Conservation (phyloP, 1,140 invertebrate genomes). For the Drosophila tropicalis region DNA sequence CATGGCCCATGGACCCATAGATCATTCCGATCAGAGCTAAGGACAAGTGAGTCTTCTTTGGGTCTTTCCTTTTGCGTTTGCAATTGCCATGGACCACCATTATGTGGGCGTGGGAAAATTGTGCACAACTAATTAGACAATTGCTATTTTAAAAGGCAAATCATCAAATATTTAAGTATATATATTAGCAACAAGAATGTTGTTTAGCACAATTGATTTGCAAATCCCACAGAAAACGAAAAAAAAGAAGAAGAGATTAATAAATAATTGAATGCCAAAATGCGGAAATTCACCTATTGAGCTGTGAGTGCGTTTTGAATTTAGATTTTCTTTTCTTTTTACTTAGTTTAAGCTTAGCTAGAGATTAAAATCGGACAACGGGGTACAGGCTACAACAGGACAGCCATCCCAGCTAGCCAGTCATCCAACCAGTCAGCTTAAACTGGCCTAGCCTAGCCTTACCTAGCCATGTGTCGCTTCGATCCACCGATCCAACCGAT, state of each 20-base stretch:
- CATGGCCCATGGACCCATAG: conserved; percentile 60
- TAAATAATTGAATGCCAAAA: conserved; percentile 55
- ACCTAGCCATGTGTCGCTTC: conserved; percentile 13
- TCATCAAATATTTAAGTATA: too few species aligned
- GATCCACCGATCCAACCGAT: not conserved
- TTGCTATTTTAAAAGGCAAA: conserved; percentile 18
- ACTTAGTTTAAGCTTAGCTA: conserved; percentile 19
- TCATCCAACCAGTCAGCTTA: conserved; percentile 23
- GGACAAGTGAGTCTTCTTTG: conserved; percentile 54
- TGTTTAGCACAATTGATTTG: too few species aligned
- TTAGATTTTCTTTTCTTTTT: conserved; percentile 21
- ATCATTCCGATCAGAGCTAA: conserved; percentile 54
- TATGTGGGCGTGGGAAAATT: conserved; percentile 75
- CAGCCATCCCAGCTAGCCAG: conserved; percentile 1
- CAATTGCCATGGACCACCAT: not conserved
- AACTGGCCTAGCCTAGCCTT: not conserved
- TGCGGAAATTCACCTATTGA: not conserved
- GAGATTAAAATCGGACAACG: conserved; percentile 68
- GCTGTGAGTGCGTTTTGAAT: conserved; percentile 40
- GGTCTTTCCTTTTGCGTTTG: not conserved
- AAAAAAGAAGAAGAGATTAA: too few species aligned
- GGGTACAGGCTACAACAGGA: conserved; percentile 36
- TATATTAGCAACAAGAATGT: too few species aligned
- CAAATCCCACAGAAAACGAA: too few species aligned
- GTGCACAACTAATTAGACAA: conserved; percentile 63